Conservation (phyloP, 2,113 vertebrate species). For the Sceloporus undulatus region DNA sequence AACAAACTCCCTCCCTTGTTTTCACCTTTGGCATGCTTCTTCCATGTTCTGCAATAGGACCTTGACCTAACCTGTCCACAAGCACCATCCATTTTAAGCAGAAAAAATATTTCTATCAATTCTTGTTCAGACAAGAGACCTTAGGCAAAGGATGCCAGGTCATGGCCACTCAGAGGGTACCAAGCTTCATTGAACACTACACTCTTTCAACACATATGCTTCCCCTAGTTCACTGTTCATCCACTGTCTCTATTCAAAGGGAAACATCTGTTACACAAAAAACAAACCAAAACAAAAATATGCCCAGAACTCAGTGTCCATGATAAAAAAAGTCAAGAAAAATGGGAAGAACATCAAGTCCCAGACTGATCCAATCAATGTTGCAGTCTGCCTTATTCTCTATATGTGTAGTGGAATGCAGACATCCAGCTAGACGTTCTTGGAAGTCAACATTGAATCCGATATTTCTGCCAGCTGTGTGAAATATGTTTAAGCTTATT, state of each 20-base stretch:
- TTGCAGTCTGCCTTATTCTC: slow-evolving; percentile 14
- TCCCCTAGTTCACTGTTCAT: slow-evolving; percentile 63
- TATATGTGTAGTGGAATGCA: background rate
- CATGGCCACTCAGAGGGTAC: slow-evolving; percentile 61
- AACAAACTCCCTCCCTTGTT: background rate
- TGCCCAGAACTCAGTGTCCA: slow-evolving; percentile 41
- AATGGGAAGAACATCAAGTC: slow-evolving; percentile 40
- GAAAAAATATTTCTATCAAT: slow-evolving; percentile 65
- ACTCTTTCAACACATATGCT: slow-evolving; percentile 54
- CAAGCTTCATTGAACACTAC: slow-evolving; percentile 60
- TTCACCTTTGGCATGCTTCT: background rate
- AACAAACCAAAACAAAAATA: slow-evolving; percentile 13
- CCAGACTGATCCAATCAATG: slow-evolving; percentile 28
- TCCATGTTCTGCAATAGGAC: slow-evolving; percentile 38
- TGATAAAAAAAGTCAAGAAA: slow-evolving; percentile 45
- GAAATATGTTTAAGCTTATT: background rate
- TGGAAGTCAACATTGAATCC: background rate
- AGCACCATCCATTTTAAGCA: slow-evolving; percentile 53
- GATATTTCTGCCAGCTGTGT: background rate
- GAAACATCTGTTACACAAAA: slow-evolving; percentile 45
- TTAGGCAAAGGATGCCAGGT: slow-evolving; percentile 53
- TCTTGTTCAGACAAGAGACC: slow-evolving; percentile 55
- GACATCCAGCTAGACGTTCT: background rate
- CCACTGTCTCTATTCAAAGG: slow-evolving; percentile 52
- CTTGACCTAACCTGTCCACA: slow-evolving; percentile 49